A percentile compares a stretch with the other conserved stretches of the same genome.
Evolutionary conservation across 2,797 vertebrate species (phyloP).

Genomic region (Diceros bicornis): DNA sequence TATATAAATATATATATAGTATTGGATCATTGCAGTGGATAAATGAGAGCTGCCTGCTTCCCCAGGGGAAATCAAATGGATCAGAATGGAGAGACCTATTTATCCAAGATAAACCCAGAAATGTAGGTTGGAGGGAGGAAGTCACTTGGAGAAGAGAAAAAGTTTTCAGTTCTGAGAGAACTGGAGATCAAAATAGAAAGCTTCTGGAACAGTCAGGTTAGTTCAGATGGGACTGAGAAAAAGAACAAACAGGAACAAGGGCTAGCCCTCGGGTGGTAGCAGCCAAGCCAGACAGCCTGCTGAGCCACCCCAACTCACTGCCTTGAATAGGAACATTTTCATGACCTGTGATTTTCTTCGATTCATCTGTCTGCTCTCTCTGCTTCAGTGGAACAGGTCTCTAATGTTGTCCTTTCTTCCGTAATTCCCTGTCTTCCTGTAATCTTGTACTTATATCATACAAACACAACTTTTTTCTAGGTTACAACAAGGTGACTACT

Average conservation of each 20-base stretch:
- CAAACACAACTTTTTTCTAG: neutral
- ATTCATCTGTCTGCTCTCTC: neutral
- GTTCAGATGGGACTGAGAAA: neutral
- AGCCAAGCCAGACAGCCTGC: neutral
- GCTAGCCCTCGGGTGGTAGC: neutral
- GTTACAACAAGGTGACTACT: neutral
- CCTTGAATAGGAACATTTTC: neutral
- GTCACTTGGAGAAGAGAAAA: neutral
- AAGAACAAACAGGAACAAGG: neutral
- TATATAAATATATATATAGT: no score
- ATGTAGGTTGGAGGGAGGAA: neutral
- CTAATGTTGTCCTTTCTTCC: neutral
- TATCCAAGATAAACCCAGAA: slow-evolving; percentile 53
- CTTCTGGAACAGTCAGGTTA: neutral
- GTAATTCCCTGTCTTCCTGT: neutral
- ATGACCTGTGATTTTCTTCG: neutral
- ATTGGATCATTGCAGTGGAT: neutral
- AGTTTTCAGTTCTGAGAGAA: slow-evolving; percentile 4
- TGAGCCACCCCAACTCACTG: no score
- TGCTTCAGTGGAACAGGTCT: neutral
- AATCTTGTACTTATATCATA: neutral
- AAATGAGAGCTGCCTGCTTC: neutral
- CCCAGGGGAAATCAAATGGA: slow-evolving; percentile 15
- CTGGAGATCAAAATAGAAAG: neutral
- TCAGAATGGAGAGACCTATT: neutral